These are phyloP conservation scores for Sepioteuthis lessoniana DNA, from an alignment of 2,888 invertebrate genomes.

Conservation along the genomic window DNA sequence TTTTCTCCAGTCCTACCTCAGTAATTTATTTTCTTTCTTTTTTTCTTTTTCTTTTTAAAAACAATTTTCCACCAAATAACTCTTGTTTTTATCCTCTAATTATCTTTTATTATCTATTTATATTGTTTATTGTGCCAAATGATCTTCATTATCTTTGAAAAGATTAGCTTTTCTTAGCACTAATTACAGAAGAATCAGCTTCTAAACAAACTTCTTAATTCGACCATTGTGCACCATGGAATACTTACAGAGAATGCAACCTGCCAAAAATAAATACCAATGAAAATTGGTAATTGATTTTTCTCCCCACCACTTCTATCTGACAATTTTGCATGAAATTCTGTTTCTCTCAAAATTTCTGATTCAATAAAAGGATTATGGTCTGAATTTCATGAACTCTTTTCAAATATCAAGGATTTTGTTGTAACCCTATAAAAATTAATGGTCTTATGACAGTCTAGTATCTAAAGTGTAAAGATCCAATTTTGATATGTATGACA, in stretches of 20 bases:
- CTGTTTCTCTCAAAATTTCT: background rate
- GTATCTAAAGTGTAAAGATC: no score
- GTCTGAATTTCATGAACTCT: background rate
- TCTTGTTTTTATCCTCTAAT: conserved; percentile 4
- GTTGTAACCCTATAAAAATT: no score
- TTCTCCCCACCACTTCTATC: background rate
- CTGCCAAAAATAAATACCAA: background rate
- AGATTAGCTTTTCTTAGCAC: background rate
- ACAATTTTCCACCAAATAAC: background rate
- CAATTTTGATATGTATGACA: no score
- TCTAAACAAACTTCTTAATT: background rate
- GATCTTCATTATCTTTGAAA: background rate
- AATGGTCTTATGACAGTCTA: no score
- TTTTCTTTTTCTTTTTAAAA: background rate
- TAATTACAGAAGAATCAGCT: background rate
- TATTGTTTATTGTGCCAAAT: background rate
- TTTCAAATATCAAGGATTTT: no score
- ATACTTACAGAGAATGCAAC: background rate
- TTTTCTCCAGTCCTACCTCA: background rate
- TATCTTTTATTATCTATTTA: background rate
- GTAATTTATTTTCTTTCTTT: background rate
- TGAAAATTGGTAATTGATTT: background rate
- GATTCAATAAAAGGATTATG: background rate
- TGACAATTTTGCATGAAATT: background rate
- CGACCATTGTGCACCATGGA: background rate